Evolutionary conservation across 2,888 invertebrate genomes (phyloP), one percentile per base, ranked within the genome.

Genomic region (Parapristionchus giblindavisi): DNA sequence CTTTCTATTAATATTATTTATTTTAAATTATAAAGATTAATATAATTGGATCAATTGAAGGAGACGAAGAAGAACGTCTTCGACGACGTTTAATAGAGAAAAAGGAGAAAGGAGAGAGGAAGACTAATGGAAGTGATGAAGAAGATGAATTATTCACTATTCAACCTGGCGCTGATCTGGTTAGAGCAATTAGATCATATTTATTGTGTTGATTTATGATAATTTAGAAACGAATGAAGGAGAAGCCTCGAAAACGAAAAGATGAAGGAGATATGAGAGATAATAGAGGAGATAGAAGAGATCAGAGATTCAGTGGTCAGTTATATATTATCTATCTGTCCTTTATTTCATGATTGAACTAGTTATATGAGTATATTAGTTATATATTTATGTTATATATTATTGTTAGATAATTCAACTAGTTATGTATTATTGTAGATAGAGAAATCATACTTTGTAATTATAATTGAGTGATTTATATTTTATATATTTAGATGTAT

Each of bases 131-230:
- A 24, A 79, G 79, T 60, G 78, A 77, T 27, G 81, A 81, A 8
- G 78, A 78, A n/a, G 80, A 79, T 29, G 79, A 81, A 51, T 72
- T 81, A 27, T 83, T 83, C 65, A 78, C 82, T 1, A 80, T 83
- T 48, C 82, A 83, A 68, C 83, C 83, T 8, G 79, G 77, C 74
- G 79, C 51, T 24, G 70, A 71, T 56, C 70, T 56, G 70, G 43
- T 27, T 34, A 40, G 56, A 14, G n/a, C n/a, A n/a, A n/a, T n/a
- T n/a, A n/a, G n/a, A n/a, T n/a, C n/a, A n/a, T n/a, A n/a, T n/a
- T n/a, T n/a, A n/a, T n/a, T n/a, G n/a, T n/a, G n/a, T n/a, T n/a
- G n/a, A n/a, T n/a, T n/a, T n/a, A n/a, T n/a, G n/a, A n/a, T n/a
- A n/a, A n/a, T n/a, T n/a, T n/a, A n/a, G n/a, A n/a, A n/a, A n/a